These are phyloP conservation scores for Bungarus multicinctus DNA, from an alignment of 2,113 vertebrate species.

Conservation along the genomic window DNA sequence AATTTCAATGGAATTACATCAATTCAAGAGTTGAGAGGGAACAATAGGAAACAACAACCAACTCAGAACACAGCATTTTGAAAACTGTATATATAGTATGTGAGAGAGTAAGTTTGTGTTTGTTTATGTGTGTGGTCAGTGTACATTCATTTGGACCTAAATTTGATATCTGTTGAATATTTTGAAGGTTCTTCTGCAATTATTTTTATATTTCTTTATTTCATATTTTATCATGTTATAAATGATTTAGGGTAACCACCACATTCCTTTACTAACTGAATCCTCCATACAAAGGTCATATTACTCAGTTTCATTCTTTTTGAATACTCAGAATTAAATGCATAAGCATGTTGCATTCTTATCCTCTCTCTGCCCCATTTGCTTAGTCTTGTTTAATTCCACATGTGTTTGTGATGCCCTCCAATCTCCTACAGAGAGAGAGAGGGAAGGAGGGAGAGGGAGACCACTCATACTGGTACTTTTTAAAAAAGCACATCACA, in stretches of 20 bases:
- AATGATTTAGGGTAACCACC: background rate
- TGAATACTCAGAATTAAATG: background rate
- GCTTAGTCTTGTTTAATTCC: background rate
- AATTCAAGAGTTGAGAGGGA: background rate
- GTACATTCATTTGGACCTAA: background rate
- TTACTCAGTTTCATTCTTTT: background rate
- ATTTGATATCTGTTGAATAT: background rate
- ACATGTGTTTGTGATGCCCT: background rate
- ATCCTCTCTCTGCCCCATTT: background rate
- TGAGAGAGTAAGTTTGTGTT: background rate
- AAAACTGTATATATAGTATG: background rate
- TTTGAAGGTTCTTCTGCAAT: background rate
- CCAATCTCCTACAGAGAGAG: background rate
- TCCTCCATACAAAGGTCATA: background rate
- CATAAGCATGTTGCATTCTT: background rate
- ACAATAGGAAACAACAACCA: background rate
- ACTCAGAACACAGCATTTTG: background rate
- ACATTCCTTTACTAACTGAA: background rate
- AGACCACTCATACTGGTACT: background rate
- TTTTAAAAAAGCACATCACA: background rate
- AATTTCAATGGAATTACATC: background rate
- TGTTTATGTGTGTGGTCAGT: background rate
- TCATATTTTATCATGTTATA: background rate
- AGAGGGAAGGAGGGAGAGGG: no score
- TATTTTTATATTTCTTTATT: background rate